Conservation (phyloP, 2,888 invertebrate genomes). For the Pteria penguin region DNA sequence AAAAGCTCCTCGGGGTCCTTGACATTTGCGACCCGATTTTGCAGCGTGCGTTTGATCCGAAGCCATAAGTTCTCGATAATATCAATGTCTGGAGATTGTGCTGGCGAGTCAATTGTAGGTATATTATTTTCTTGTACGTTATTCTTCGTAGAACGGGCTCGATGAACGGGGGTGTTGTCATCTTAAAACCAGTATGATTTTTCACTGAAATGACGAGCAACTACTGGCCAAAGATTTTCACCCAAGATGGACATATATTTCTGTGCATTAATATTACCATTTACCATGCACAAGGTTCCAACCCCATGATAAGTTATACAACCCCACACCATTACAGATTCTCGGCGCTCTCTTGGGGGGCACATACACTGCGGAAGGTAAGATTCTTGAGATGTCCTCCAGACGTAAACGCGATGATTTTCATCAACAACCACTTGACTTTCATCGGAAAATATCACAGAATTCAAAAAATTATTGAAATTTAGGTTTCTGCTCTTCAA, state of each 20-base stretch:
- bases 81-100: background rate
- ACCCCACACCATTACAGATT: constrained; percentile 5
- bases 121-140: background rate
- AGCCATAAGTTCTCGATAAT: constrained; percentile 3
- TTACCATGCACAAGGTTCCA: background rate
- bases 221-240: too few relatives aligned
- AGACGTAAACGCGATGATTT: background rate
- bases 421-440: background rate
- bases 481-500: too few relatives aligned
- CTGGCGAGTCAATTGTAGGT: background rate
- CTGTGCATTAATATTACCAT: constrained; percentile 11
- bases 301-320: constrained; percentile 13
- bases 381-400: constrained; percentile 1
- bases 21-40: background rate
- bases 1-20: background rate
- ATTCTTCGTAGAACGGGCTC: background rate
- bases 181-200: background rate
- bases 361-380: background rate
- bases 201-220: background rate
- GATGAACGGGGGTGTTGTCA: background rate
- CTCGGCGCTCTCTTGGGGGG: background rate
- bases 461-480: too few relatives aligned
- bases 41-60: background rate
- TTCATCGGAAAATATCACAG: too few relatives aligned
- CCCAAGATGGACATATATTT: too few relatives aligned